Evolutionary conservation across 2,888 invertebrate species (phyloP).

Genomic region (Cephus runcator): DNA sequence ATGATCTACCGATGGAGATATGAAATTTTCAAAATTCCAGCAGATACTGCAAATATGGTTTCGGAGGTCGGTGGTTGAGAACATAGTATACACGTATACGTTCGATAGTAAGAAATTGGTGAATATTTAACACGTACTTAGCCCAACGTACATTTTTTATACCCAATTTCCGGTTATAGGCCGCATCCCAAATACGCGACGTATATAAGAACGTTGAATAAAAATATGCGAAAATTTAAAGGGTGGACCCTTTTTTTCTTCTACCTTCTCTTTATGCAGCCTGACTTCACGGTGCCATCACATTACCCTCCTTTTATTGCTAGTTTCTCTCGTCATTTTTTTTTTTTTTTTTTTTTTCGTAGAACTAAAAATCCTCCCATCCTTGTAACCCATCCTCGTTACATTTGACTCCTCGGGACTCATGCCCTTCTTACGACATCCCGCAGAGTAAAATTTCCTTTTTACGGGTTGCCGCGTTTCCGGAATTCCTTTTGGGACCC

Average conservation of each 20-base stretch:
- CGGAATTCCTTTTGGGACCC: background rate
- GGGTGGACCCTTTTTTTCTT: background rate
- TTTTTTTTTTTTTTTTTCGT: background rate
- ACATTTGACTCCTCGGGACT: background rate
- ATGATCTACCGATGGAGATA: background rate
- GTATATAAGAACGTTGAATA: background rate
- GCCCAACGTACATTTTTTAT: conserved; percentile 54
- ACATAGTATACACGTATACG: background rate
- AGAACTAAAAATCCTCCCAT: background rate
- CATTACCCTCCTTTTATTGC: background rate
- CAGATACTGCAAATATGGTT: background rate
- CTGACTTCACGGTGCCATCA: background rate
- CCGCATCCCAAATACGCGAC: conserved; percentile 6
- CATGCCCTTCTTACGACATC: background rate
- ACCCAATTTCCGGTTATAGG: conserved; percentile 54
- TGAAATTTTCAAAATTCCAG: background rate
- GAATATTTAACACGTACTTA: conserved; percentile 57
- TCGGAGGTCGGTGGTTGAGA: background rate
- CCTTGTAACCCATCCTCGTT: background rate
- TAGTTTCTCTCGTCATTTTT: background rate
- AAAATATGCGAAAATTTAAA: background rate
- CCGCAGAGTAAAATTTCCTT: background rate
- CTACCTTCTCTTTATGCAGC: background rate
- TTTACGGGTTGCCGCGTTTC: background rate
- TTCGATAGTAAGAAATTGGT: conserved; percentile 12